These are phyloP conservation scores for Marisa cornuarietis DNA, from an alignment of 1,140 invertebrate species.

Conservation along the genomic window DNA sequence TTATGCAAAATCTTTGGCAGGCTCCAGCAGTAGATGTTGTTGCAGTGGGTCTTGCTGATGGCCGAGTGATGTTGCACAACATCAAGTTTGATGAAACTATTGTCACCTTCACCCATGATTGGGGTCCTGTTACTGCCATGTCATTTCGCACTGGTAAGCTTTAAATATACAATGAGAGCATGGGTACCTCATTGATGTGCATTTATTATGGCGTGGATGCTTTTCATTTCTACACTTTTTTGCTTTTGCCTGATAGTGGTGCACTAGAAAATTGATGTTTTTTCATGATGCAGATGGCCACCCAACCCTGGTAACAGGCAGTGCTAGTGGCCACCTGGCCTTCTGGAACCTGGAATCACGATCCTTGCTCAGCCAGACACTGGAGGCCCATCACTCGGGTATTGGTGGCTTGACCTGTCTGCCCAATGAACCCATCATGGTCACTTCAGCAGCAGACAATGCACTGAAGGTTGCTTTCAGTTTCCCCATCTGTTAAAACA, in stretches of 20 bases:
- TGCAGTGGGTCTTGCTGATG: conserved; percentile 84
- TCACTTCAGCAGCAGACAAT: conserved; percentile 93
- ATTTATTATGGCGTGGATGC: neutral
- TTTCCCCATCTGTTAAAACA: neutral
- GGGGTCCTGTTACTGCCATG: conserved; percentile 86
- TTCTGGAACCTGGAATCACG: conserved; percentile 94
- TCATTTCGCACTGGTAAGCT: conserved; percentile 79
- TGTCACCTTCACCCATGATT: conserved; percentile 90
- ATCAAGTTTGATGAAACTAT: conserved; percentile 85
- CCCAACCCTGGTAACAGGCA: conserved; percentile 87
- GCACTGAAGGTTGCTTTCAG: conserved; percentile 77
- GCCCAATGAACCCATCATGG: conserved; percentile 85
- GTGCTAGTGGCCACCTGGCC: conserved; percentile 79
- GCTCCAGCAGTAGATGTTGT: conserved; percentile 91
- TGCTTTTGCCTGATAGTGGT: too few species aligned
- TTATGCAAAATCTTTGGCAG: conserved; percentile 38
- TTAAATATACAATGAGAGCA: neutral
- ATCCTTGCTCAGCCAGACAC: conserved; percentile 78
- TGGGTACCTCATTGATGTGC: neutral
- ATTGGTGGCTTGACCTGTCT: conserved; percentile 85
- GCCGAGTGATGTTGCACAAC: conserved; percentile 89
- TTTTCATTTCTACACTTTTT: too few species aligned
- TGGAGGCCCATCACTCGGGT: conserved; percentile 76
- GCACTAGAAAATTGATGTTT: too few species aligned
- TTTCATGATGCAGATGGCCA: conserved; percentile 74